Evolutionary conservation across 2,888 invertebrate genomes (phyloP).

Genomic region (Itoplectis maculator): DNA sequence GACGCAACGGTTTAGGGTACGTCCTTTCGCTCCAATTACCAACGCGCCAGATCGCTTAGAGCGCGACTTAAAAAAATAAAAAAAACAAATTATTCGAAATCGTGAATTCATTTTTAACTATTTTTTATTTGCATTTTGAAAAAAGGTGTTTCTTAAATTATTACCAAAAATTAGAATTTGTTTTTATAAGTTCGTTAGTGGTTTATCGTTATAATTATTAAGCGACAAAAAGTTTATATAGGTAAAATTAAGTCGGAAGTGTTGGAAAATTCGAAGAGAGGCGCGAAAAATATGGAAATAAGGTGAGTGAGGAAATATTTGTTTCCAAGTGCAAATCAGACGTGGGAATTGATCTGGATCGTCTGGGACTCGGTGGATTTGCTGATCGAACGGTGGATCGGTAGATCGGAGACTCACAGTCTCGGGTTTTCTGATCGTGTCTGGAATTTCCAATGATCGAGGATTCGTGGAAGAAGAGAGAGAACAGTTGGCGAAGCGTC

Average conservation of each 20-base stretch:
- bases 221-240: not conserved
- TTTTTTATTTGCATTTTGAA: not conserved
- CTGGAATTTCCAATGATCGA: constrained; percentile 38
- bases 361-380: not conserved
- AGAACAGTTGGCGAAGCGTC: constrained; percentile 10
- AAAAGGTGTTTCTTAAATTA: not conserved
- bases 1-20: constrained; percentile 72
- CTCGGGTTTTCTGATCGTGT: not conserved
- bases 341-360: not conserved
- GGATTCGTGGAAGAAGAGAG: not conserved
- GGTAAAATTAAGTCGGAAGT: not conserved
- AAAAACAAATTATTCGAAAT: not conserved
- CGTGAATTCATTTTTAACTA: not conserved
- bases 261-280: not conserved
- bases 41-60: constrained; percentile 21
- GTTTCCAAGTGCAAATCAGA: not conserved
- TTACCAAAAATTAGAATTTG: not conserved
- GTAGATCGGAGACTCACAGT: not conserved
- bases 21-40: constrained; percentile 49
- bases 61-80: not conserved
- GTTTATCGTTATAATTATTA: not conserved
- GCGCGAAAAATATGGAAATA: not conserved
- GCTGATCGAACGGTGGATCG: too few species aligned
- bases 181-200: constrained; percentile 1
- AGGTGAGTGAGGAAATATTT: constrained; percentile 33